These are phyloP conservation scores for Papilio machaon DNA, from an alignment of 1,140 invertebrate species.

Conservation along the genomic window DNA sequence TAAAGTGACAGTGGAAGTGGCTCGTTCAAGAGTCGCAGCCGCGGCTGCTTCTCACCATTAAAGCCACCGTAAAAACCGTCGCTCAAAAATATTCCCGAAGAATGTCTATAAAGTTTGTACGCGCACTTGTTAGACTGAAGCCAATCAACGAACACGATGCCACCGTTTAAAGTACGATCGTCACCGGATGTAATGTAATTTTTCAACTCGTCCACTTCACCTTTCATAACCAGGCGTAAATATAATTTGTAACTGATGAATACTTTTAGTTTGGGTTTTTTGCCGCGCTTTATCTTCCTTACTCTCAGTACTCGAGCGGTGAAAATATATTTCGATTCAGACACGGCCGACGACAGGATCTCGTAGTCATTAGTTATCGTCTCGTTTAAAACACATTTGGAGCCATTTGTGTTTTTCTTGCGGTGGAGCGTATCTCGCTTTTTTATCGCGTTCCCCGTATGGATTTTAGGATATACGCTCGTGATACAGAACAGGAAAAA, in stretches of 20 bases:
- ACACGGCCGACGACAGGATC: constrained; percentile 77
- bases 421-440: constrained; percentile 66
- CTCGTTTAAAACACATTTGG: constrained; percentile 79
- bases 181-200: constrained; percentile 70
- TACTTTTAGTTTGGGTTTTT: constrained; percentile 63
- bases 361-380: constrained; percentile 80
- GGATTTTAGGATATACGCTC: constrained; percentile 60
- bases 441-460: constrained; percentile 61
- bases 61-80: constrained; percentile 69
- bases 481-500: constrained; percentile 67
- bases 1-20: constrained; percentile 76
- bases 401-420: constrained; percentile 72
- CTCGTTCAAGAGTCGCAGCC: constrained; percentile 73
- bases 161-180: constrained; percentile 70
- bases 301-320: constrained; percentile 75
- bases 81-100: constrained; percentile 78
- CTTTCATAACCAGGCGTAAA: constrained; percentile 73
- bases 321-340: constrained; percentile 79
- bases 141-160: constrained; percentile 76
- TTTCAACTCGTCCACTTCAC: constrained; percentile 68
- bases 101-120: constrained; percentile 77
- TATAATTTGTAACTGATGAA: constrained; percentile 76
- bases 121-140: constrained; percentile 73
- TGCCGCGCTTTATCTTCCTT: constrained; percentile 75
- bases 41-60: constrained; percentile 60